Evolutionary conservation across 2,888 invertebrate genomes (phyloP).

Genomic region (Mylabris sibirica): DNA sequence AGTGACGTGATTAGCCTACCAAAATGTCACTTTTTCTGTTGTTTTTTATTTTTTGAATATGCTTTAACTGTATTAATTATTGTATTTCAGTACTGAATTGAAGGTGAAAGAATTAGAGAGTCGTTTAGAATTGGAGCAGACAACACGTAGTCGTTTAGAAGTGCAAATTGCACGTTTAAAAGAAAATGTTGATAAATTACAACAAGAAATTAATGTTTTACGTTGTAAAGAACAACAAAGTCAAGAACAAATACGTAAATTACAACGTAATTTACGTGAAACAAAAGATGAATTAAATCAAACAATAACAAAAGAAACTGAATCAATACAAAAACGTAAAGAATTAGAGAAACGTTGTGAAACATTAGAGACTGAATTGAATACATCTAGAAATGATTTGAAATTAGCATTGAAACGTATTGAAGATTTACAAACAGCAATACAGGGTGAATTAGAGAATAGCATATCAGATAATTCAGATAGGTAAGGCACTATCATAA

Average conservation of each 20-base stretch:
- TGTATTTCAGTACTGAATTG: constrained; percentile 72
- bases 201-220: constrained; percentile 74
- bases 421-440: constrained; percentile 89
- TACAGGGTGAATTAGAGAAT: constrained; percentile 81
- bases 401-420: constrained; percentile 88
- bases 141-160: constrained; percentile 86
- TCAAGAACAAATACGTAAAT: constrained; percentile 79
- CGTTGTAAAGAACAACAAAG: constrained; percentile 77
- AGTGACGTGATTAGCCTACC: too few relatives aligned
- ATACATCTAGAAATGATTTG: constrained; percentile 80
- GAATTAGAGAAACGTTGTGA: constrained; percentile 80
- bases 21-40: background rate
- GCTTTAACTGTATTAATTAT: constrained; percentile 4
- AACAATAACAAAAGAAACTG: constrained; percentile 76
- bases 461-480: constrained; percentile 75
- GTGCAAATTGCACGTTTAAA: constrained; percentile 74
- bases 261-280: constrained; percentile 75
- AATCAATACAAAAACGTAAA: constrained; percentile 74
- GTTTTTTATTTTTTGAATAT: too few relatives aligned
- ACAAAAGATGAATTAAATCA: constrained; percentile 80
- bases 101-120: constrained; percentile 90
- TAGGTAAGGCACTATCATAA: constrained; percentile 61
- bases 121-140: constrained; percentile 88
- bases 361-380: constrained; percentile 73
- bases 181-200: constrained; percentile 75